Base-by-base conservation (phyloP, 2,113 vertebrate genomes). In the Henicopernis longicauda region DNA sequence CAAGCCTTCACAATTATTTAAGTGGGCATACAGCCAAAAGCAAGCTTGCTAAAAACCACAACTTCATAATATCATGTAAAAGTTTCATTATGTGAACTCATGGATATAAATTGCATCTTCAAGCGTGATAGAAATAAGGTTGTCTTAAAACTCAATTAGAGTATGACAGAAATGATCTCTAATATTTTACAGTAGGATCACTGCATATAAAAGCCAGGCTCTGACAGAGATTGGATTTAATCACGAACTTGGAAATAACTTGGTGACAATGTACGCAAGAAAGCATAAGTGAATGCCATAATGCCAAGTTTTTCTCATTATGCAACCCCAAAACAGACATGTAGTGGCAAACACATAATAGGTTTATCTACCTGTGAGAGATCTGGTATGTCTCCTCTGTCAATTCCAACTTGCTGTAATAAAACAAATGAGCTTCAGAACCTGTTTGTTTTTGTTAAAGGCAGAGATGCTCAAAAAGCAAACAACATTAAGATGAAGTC, bases 361-460 rank as follows among this genome's bases (percentile, higher is more conserved):
- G 34, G 71, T 82, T 95, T 78, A 95, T 90, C 98, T 98, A 99
- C 99, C 99, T 99, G 99, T 89, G 99, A 99, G 96, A 99, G 98
- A 95, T 99, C 99, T 96, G 99, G 99, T 97, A 99, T 99, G 97
- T 99, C 99, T 86, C 99, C 99, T 98, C 99, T 99, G 97, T 99
- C 99, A 82, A 99, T 99, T 94, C 99, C 99, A 97, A 99, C 99
- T 98, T 99, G 99, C 99, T 99, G 98, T 97, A 96, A 98, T 80
- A 58, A 95, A 97, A 93, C 25, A 98, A 84, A 96, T 3, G 10
- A 94, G 59, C 50, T 89, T 96, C 61, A 97, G 77, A 93, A 93
- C 27, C 31, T 42, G 69, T 55, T 67, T 61, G 45, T 50, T 83
- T 96, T 79, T 83, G 14, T 57, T 84, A 52, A 91, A 94, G 76